Conservation (phyloP, 1,140 invertebrate genomes). For the Drosophila neocordata region DNA sequence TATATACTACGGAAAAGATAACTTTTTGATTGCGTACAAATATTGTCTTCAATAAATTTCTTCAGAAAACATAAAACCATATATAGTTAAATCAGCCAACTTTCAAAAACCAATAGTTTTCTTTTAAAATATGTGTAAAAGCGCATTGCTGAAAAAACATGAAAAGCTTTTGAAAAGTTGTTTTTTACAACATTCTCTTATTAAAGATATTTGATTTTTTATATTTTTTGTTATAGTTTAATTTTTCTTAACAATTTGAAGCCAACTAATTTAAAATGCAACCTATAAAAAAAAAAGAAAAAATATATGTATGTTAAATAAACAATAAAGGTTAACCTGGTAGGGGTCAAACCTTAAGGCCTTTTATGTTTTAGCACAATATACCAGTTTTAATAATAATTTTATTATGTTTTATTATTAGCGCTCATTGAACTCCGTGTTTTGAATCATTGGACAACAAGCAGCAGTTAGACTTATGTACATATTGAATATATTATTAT, state of each 20-base stretch:
- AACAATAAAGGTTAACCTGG: background rate
- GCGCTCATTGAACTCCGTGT: background rate
- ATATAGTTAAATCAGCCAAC: no score
- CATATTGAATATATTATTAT: background rate
- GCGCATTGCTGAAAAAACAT: background rate
- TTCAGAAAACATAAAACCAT: background rate
- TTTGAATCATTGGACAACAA: background rate
- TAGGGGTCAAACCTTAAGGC: background rate
- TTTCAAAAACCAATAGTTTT: no score
- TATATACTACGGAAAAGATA: background rate
- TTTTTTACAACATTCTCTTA: background rate
- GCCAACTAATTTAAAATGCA: background rate
- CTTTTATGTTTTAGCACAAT: no score
- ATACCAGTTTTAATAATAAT: no score
- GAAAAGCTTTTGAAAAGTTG: background rate
- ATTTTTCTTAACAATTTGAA: background rate
- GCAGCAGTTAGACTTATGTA: background rate
- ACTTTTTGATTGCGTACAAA: background rate
- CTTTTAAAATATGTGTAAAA: no score
- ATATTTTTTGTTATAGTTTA: background rate
- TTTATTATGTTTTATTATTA: background rate
- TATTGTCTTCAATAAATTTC: background rate
- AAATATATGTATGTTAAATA: background rate
- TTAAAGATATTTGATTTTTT: background rate
- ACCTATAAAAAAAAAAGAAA: background rate